Percentiles rank a stretch among this genome's conserved stretches.
Evolutionary conservation across 2,797 vertebrate genomes (phyloP).

Genomic region (Neomorphus geoffroyi): DNA sequence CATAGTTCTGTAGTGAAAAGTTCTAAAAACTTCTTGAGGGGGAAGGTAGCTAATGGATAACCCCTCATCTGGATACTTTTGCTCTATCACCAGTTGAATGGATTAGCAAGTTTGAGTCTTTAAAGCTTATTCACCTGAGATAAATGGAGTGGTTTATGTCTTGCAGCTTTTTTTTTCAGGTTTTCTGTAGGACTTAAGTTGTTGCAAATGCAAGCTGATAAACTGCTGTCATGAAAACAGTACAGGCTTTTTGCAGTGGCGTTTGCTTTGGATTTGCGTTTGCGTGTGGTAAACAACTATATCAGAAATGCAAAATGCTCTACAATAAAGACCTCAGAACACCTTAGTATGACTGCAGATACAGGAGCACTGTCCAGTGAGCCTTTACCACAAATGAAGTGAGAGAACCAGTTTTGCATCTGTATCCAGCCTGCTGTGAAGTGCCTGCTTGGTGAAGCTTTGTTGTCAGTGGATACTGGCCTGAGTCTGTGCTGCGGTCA

Average conservation of each 20-base stretch:
- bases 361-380: neutral
- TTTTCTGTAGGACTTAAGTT: neutral
- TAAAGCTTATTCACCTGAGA: neutral
- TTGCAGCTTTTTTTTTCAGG: neutral
- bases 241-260: neutral
- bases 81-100: neutral
- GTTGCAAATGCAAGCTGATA: neutral
- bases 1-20: neutral
- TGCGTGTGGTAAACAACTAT: neutral
- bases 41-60: neutral
- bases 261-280: accelerated
- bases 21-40: neutral
- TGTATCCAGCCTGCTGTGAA: neutral
- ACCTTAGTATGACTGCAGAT: neutral
- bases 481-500: neutral
- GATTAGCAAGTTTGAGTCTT: neutral
- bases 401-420: neutral
- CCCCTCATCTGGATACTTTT: neutral
- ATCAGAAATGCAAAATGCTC: neutral
- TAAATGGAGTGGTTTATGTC: neutral
- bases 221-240: neutral
- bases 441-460: accelerated
- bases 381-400: neutral
- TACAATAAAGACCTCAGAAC: neutral
- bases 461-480: neutral